Evolutionary conservation across 2,113 vertebrate genomes (phyloP).

Genomic region (Protomyctophum bolini): DNA sequence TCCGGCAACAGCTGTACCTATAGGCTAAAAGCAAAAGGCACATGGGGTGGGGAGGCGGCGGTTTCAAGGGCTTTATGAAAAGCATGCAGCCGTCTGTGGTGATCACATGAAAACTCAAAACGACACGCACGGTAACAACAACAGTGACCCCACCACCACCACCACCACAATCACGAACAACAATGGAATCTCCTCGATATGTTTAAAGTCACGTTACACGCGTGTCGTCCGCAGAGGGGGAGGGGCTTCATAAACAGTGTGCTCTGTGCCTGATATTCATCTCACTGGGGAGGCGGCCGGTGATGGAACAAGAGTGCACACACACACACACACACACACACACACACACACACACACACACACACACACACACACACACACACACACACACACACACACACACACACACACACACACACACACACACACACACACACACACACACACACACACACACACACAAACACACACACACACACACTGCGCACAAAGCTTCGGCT

Average conservation of each 20-base stretch:
- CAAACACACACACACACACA: conserved; percentile 13
- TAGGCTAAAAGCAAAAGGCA: neutral
- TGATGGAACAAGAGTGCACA: neutral
- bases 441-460: too few relatives aligned
- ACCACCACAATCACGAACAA: too few relatives aligned
- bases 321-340: too few relatives aligned
- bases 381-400: too few relatives aligned
- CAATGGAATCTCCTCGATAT: conserved; percentile 4
- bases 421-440: too few relatives aligned
- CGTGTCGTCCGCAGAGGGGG: conserved; percentile 5
- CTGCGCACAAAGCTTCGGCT: too few relatives aligned
- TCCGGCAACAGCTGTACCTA: neutral
- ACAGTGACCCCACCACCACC: neutral
- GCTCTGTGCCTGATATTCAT: conserved; percentile 6
- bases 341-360: too few relatives aligned
- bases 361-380: too few relatives aligned
- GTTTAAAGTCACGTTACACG: neutral
- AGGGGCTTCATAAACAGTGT: neutral
- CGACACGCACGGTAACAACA: neutral
- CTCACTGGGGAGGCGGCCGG: neutral
- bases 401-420: too few relatives aligned
- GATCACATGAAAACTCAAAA: conserved; percentile 2
- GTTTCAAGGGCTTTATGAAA: conserved; percentile 4
- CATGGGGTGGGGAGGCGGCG: neutral
- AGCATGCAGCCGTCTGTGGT: neutral